Conservation (phyloP, 2,113 vertebrate genomes). For the Nannobrachium achirus region DNA sequence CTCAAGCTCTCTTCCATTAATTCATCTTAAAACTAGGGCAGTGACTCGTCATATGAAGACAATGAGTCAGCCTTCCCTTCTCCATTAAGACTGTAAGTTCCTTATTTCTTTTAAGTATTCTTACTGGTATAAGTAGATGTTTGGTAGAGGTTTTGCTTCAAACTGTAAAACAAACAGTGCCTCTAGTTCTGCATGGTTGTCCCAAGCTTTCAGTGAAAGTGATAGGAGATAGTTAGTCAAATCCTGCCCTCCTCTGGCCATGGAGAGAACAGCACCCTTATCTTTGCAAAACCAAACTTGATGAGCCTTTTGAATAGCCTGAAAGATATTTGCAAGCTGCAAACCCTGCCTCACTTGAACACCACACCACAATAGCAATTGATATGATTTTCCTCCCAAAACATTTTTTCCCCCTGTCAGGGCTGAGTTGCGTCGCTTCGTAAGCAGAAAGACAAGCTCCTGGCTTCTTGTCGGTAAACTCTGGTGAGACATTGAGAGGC, state of each 20-base stretch:
- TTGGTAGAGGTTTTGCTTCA: background rate
- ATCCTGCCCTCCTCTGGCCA: constrained; percentile 55
- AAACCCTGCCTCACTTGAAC: background rate
- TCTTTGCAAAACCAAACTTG: background rate
- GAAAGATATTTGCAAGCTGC: background rate
- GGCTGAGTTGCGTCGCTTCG: constrained; percentile 23
- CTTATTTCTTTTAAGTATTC: background rate
- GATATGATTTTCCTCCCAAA: background rate
- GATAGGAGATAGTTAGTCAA: constrained; percentile 1
- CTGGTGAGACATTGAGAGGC: constrained; percentile 42
- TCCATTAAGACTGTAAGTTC: constrained; percentile 73
- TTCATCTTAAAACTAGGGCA: constrained; percentile 59
- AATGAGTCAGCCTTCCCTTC: constrained; percentile 64
- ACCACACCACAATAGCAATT: background rate
- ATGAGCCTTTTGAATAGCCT: background rate
- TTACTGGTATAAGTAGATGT: too few species aligned
- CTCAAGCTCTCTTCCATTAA: constrained; percentile 1
- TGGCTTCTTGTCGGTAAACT: constrained; percentile 51
- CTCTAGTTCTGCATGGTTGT: background rate
- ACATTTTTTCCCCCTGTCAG: constrained; percentile 35
- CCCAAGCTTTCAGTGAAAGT: background rate
- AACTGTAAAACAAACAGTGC: too few species aligned
- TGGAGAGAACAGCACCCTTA: background rate
- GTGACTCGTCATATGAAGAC: constrained; percentile 76
- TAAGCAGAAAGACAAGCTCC: constrained; percentile 35